phyloP scores from a whole-genome alignment of 2,113 vertebrate genomes.

The Myrmecobius fasciatus region DNA sequence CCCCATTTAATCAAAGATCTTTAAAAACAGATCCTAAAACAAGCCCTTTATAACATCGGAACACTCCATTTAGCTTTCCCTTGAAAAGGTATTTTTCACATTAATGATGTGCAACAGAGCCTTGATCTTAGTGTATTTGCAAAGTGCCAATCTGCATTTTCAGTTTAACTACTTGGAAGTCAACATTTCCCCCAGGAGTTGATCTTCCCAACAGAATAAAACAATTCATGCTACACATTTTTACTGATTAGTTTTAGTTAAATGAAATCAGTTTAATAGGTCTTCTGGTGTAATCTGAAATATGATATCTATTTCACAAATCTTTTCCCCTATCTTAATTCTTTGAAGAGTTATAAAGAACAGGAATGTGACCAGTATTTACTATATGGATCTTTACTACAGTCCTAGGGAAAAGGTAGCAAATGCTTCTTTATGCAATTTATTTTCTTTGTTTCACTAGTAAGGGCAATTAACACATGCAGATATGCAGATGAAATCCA shows the following conservation, averaged over 20 bases:
- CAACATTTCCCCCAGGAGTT: constrained; percentile 1
- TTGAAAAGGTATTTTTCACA: constrained; percentile 11
- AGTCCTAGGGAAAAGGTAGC: background rate
- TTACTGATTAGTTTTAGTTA: background rate
- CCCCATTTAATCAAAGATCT: constrained; percentile 55
- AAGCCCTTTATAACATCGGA: background rate
- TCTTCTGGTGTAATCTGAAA: constrained; percentile 7
- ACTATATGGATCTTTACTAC: background rate
- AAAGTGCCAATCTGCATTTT: constrained; percentile 17
- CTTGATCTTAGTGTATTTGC: constrained; percentile 22
- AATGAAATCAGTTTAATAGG: background rate
- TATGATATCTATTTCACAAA: constrained; percentile 15
- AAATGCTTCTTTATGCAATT: background rate
- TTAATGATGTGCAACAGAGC: constrained; percentile 10
- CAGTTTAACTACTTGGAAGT: constrained; percentile 4
- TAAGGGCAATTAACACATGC: background rate
- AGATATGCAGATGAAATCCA: constrained; percentile 12
- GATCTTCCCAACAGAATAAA: background rate
- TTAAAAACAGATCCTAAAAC: background rate
- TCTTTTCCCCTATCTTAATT: background rate
- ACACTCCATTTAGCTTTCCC: constrained; percentile 22
- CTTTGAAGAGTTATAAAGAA: background rate
- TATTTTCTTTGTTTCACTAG: background rate
- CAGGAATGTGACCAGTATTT: background rate
- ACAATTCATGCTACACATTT: background rate